These are phyloP conservation scores for Planococcus citri DNA, from an alignment of 1,140 invertebrate species.

Conservation along the genomic window DNA sequence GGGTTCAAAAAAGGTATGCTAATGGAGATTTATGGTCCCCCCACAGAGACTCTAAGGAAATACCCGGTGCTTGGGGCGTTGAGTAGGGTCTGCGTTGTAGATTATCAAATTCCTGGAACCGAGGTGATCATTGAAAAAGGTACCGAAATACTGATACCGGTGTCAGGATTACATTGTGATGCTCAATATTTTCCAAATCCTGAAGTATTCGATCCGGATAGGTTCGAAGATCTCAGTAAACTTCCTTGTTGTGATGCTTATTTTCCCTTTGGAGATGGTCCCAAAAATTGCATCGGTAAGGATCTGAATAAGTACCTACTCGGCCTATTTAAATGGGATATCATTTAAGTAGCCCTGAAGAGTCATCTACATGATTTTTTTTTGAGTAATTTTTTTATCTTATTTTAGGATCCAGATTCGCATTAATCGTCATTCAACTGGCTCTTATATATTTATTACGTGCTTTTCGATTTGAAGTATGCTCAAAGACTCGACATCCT, in stretches of 20 bases:
- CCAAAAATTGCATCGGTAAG: conserved; percentile 47
- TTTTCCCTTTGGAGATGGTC: conserved; percentile 49
- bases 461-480: conserved; percentile 25
- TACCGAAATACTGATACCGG: conserved; percentile 34
- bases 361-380: no score
- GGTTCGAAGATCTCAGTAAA: conserved; percentile 32
- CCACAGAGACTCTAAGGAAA: conserved; percentile 45
- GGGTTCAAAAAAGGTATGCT: no score
- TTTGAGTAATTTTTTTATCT: no score
- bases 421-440: conserved; percentile 27
- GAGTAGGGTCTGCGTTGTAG: conserved; percentile 40
- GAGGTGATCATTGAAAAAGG: conserved; percentile 35
- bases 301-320: not conserved
- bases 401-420: conserved; percentile 28
- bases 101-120: conserved; percentile 38
- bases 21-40: no score
- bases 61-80: conserved; percentile 38
- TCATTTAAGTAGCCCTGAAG: no score
- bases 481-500: conserved; percentile 26
- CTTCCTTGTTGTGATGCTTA: conserved; percentile 24
- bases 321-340: not conserved
- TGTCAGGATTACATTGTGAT: conserved; percentile 37
- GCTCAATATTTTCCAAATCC: conserved; percentile 33
- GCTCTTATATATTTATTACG: conserved; percentile 26
- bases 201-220: conserved; percentile 34